Conservation (phyloP, 2,888 invertebrate species). For the Troides aeacus region DNA sequence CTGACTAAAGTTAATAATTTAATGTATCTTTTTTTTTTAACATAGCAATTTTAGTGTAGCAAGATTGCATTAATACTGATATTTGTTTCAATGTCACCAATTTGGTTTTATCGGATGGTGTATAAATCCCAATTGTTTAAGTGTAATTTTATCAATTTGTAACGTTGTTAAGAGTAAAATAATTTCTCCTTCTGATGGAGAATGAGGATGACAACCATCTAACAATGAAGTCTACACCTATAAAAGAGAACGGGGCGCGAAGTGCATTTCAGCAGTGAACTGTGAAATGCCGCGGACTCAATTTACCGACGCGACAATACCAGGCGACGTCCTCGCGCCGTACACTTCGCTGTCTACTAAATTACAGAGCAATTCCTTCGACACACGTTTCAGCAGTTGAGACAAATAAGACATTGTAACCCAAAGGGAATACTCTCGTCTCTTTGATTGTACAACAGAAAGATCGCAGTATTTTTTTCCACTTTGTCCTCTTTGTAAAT, state of each 20-base stretch:
- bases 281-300: slow-evolving; percentile 70
- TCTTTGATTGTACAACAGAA: slow-evolving; percentile 6
- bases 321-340: slow-evolving; percentile 46
- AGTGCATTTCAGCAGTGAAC: slow-evolving; percentile 63
- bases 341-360: slow-evolving; percentile 56
- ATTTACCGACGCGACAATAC: slow-evolving; percentile 64
- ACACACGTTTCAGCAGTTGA: slow-evolving; percentile 39
- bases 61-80: too few species aligned
- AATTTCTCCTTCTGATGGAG: slow-evolving; percentile 28
- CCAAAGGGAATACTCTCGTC: slow-evolving; percentile 5
- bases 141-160: background rate
- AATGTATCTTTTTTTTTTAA: too few species aligned
- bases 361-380: slow-evolving; percentile 56
- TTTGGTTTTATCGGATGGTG: background rate
- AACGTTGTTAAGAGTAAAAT: background rate
- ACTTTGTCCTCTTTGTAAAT: background rate
- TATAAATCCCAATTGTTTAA: background rate
- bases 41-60: too few species aligned
- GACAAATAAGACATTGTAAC: slow-evolving; percentile 41
- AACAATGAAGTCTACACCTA: slow-evolving; percentile 45
- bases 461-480: background rate
- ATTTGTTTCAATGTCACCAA: background rate
- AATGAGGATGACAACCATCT: slow-evolving; percentile 37
- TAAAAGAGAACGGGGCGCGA: slow-evolving; percentile 44
- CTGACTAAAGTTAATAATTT: too few species aligned